Base-by-base conservation (phyloP, 2,888 invertebrate species). In the Brachylomia viminalis region DNA sequence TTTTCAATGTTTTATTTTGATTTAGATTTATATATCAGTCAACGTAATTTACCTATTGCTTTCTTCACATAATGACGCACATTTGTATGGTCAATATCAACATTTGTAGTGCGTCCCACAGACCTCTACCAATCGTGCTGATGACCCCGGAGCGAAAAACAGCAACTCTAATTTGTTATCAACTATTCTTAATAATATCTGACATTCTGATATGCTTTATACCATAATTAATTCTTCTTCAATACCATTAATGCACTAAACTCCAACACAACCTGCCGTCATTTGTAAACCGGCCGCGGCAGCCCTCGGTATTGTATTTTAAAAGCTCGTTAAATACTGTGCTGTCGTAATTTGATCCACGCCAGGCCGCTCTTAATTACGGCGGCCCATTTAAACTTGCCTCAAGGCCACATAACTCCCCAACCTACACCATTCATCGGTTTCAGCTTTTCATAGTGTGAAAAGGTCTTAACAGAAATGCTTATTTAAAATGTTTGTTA, bases 271-370 rank as follows among this genome's bases (percentile, higher is more conserved):
- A 42, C 15, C 69, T n/a, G 58, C 27, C 49, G 62, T 70, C 56
- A 65, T 66, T 58, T 30, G 49, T 42, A 38, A 54, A 11, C 49
- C 62, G 15, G 10, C 11, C 69, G 23, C 69, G 23, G 59, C 80
- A 67, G 45, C 71, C 45, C 54, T 70, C 38, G 66, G 69, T 33
- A n/a, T 77, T 72, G 58, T 82, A 67, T 83, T 83, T 85, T 85
- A 83, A 83, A 83, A 85, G 70, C 82, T 85, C 83, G 77, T 83
- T 82, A 84, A 85, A 78, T 82, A 73, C 67, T 70, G 70, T 75
- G 75, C 77, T 75, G 65, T 72, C 75, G 77, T 84, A 74, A 73
- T 72, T 72, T 72, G 76, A 84, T 75, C 73, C 68, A 58, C 42
- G 72, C 52, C 56, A 61, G 56, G 67, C 62, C 45, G 58, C 72